Conservation (phyloP, 1,140 invertebrate species). For the Zeugodacus cucurbitae region DNA sequence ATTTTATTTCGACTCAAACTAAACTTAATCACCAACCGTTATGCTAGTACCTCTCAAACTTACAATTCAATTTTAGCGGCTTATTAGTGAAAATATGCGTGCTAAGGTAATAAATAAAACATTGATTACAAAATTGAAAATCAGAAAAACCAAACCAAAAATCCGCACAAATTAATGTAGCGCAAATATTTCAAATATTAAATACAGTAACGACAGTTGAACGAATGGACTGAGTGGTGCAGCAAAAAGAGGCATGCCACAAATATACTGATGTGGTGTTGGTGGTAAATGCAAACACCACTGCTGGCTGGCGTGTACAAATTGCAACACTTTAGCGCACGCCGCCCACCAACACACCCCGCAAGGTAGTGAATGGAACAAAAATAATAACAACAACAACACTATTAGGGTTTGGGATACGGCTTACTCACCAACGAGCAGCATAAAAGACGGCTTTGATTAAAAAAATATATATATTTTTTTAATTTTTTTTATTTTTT, state of each 20-base stretch:
- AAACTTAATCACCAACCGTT: no score
- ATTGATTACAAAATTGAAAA: neutral
- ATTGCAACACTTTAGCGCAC: conserved; percentile 25
- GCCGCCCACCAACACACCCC: neutral
- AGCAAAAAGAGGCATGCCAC: neutral
- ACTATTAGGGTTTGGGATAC: neutral
- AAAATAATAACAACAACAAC: neutral
- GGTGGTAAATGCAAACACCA: neutral
- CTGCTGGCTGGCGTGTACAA: neutral
- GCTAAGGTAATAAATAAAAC: neutral
- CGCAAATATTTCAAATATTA: neutral
- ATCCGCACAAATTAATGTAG: neutral
- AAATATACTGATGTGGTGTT: neutral
- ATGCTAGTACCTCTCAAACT: no score
- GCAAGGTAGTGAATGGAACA: neutral
- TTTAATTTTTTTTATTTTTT: neutral
- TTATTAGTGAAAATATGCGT: neutral
- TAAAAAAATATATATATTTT: no score
- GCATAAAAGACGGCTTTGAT: neutral
- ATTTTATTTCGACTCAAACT: no score
- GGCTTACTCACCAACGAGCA: conserved; percentile 2
- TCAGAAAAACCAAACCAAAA: neutral
- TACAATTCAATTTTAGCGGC: no score
- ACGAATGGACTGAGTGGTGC: neutral
- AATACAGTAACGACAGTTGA: neutral